Percentiles rank a stretch among this genome's conserved stretches.
These are phyloP conservation scores for Sarcophaga bullata DNA, from an alignment of 1,140 invertebrate genomes.

Conservation along the genomic window DNA sequence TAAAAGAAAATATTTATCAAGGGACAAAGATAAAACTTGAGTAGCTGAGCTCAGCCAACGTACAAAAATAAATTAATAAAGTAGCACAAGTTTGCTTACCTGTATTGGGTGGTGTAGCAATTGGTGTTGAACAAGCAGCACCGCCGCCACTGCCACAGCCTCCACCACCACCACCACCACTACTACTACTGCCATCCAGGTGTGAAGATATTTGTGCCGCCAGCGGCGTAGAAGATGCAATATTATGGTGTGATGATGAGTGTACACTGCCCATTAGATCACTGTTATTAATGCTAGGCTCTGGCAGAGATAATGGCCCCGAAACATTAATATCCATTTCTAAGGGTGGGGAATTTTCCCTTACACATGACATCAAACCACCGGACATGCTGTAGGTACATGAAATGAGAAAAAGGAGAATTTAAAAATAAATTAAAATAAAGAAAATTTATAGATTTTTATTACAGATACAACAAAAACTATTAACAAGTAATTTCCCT, in stretches of 20 bases:
- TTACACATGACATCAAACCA: constrained; percentile 68
- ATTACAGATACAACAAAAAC: too few relatives aligned
- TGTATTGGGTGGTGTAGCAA: constrained; percentile 38
- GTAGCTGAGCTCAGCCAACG: too few relatives aligned
- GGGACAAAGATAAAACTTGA: neutral
- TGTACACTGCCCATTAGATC: constrained; percentile 34
- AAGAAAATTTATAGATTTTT: too few relatives aligned
- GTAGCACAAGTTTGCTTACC: constrained; percentile 23
- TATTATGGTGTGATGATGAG: constrained; percentile 43
- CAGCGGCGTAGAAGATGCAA: constrained; percentile 39
- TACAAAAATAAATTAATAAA: neutral
- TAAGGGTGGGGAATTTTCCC: constrained; percentile 67
- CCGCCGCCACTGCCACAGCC: constrained; percentile 42
- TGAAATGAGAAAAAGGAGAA: constrained; percentile 25
- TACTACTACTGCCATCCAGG: constrained; percentile 31
- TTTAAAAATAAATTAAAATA: too few relatives aligned
- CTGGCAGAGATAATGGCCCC: constrained; percentile 59
- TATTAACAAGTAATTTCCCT: too few relatives aligned
- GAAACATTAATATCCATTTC: constrained; percentile 53
- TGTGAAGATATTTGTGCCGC: constrained; percentile 41
- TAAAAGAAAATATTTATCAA: neutral
- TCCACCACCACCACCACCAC: constrained; percentile 43
- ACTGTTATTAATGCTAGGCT: constrained; percentile 38
- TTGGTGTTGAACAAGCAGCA: neutral
- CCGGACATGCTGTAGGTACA: constrained; percentile 60